phyloP scores from a whole-genome alignment of 2,888 invertebrate genomes.

The Keiferia lycopersicella region DNA sequence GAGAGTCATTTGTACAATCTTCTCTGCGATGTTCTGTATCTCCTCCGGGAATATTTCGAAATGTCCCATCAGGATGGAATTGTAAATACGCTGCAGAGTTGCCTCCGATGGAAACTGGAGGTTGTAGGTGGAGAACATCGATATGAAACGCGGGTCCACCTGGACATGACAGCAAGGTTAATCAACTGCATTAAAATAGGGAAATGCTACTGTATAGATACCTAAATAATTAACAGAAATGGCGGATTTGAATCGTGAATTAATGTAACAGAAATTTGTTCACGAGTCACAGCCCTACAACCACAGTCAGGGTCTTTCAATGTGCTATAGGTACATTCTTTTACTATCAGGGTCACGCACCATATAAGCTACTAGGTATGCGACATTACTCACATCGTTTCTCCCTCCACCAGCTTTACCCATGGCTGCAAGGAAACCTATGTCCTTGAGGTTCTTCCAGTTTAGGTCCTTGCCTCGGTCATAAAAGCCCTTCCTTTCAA shows the following conservation, averaged over 20 bases:
- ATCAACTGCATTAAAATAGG: not conserved
- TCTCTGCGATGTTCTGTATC: conserved; percentile 83
- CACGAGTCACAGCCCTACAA: too few relatives aligned
- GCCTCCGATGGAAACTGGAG: conserved; percentile 90
- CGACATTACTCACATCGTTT: conserved; percentile 82
- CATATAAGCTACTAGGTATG: not conserved
- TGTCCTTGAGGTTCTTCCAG: conserved; percentile 93
- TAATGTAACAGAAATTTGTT: too few relatives aligned
- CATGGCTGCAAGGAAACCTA: conserved; percentile 91
- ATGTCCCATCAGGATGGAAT: conserved; percentile 90
- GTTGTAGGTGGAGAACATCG: conserved; percentile 94
- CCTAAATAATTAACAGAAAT: too few relatives aligned
- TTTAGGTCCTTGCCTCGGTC: conserved; percentile 93
- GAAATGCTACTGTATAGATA: too few relatives aligned
- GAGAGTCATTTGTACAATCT: conserved; percentile 89
- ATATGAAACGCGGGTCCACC: conserved; percentile 95
- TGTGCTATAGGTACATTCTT: not conserved
- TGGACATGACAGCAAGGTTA: conserved; percentile 35
- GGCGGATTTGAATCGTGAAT: too few relatives aligned
- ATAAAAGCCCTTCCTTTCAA: conserved; percentile 94
- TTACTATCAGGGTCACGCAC: not conserved
- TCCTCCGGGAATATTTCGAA: conserved; percentile 85
- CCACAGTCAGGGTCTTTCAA: too few relatives aligned
- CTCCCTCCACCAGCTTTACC: conserved; percentile 94
- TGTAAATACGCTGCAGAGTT: conserved; percentile 91